phyloP scores from a whole-genome alignment of 2,113 vertebrate species.

The Corydoras maculifer region DNA sequence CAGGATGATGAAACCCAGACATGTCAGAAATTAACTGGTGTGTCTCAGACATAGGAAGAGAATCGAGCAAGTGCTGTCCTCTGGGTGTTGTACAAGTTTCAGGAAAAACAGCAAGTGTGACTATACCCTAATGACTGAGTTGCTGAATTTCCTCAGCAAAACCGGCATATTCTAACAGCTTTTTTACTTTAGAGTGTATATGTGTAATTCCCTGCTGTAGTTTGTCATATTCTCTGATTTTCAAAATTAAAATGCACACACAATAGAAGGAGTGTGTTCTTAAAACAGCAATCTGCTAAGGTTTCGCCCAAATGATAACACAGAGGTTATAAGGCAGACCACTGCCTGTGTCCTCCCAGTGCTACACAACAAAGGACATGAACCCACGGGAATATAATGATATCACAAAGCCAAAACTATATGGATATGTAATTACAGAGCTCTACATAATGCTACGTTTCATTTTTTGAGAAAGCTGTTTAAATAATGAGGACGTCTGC shows the following conservation, averaged over 20 bases:
- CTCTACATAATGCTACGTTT: no score
- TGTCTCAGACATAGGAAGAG: no score
- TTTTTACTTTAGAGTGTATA: no score
- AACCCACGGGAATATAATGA: background rate
- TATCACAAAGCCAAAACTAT: no score
- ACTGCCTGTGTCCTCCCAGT: background rate
- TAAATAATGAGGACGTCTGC: no score
- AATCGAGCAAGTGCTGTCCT: background rate
- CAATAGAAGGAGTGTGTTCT: constrained; percentile 33
- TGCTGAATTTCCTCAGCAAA: no score
- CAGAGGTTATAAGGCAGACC: background rate
- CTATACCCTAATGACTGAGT: no score
- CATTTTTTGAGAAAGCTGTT: no score
- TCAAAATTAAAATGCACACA: constrained; percentile 54
- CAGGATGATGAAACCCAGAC: background rate
- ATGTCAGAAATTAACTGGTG: constrained; percentile 3
- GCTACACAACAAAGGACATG: background rate
- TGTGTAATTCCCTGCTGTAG: constrained; percentile 34
- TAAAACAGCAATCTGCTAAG: background rate
- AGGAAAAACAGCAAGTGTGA: no score
- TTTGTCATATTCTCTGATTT: background rate
- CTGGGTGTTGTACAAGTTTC: background rate
- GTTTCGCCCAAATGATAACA: background rate
- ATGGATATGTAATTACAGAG: no score
- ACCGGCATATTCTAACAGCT: background rate